Conservation (phyloP, 2,113 vertebrate species). For the Myanophis thanlyinensis region DNA sequence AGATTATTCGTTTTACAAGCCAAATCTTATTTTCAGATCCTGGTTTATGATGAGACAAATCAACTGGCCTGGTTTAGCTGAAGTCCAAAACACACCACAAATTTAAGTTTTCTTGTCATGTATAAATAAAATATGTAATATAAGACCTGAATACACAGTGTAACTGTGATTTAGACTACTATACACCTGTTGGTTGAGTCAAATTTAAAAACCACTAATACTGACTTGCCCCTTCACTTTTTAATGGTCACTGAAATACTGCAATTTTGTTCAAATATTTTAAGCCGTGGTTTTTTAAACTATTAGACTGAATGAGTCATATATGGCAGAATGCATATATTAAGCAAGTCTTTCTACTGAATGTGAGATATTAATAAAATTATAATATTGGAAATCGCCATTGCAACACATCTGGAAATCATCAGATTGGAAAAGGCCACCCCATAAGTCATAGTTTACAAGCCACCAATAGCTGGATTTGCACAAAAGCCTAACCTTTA, state of each 20-base stretch:
- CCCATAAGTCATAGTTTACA: background rate
- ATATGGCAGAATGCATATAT: background rate
- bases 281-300: background rate
- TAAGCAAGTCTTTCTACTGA: background rate
- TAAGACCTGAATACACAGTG: background rate
- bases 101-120: background rate
- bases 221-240: background rate
- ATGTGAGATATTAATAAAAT: background rate
- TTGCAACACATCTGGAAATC: background rate
- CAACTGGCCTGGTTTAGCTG: background rate
- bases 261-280: background rate
- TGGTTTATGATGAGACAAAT: background rate
- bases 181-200: background rate
- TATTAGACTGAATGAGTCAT: background rate
- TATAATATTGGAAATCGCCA: background rate
- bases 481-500: background rate
- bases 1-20: background rate
- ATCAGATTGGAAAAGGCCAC: background rate
- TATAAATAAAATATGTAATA: background rate
- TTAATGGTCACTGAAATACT: background rate
- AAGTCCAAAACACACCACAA: background rate
- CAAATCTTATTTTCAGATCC: background rate
- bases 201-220: background rate
- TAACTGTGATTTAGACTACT: background rate
- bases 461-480: background rate